Base-by-base conservation (phyloP, 2,888 invertebrate genomes). In the Melieria picta region DNA sequence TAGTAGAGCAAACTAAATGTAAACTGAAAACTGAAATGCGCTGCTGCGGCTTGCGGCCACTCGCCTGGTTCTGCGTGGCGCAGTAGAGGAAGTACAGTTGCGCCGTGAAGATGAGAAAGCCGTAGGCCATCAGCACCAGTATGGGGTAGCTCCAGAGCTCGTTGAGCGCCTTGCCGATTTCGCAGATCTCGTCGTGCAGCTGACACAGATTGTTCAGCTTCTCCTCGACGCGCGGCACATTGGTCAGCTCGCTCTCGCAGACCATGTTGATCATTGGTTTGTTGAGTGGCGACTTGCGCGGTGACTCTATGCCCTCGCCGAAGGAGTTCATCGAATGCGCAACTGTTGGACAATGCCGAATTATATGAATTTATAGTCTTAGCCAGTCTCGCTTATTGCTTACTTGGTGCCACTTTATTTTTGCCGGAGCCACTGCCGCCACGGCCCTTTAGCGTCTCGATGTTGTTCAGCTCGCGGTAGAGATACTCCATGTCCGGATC, bases 21-120 rank as follows among this genome's bases (percentile, higher is more conserved):
- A 30, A 30, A 30, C 30, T 30, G 30, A 30, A 30, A 30, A 30
- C 30, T 30, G 30, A 30, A 9, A 2, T 4, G 43, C 48, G 16
- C 55, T 5, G 55, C 6, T 30, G 16, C 4, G 47, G 7, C 6
- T 9, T 45, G 11, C 11, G 11, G 11, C 9, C 57, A 71, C 61
- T 76, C 74, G 82, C 84, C 79, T 87, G 87, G 4, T 63, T 65
- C n/a, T 83, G 85, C 1, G 86, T 82, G 7, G 84, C 82, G 66
- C 87, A 87, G 74, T 87, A 87, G 0, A 87, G 72, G 69, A 87
- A 87, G 74, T 87, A 87, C 56, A 86, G 76, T 72, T 87, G 87
- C 1, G 87, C 86, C 4, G 87, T 87, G 72, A 87, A 86, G 72
- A 83, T 84, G 5, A 87, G 80, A 74, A 87, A 87, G 0, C 86